Evolutionary conservation across 1,140 invertebrate genomes (phyloP), one percentile per base, ranked within the genome.

Genomic region (Dufourea novaeangliae): DNA sequence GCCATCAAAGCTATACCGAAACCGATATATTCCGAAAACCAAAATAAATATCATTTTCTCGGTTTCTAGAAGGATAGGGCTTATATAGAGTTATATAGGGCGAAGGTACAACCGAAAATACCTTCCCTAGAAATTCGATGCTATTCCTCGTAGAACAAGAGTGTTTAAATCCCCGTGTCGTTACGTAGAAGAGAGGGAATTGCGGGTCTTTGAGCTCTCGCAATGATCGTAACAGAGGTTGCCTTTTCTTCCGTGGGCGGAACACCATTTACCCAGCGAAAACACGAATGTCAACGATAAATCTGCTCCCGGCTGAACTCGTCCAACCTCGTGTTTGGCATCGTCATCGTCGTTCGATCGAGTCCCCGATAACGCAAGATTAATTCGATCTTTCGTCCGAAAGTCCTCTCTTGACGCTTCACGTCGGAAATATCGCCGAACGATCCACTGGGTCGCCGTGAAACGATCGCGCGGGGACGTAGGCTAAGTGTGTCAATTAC

Each of bases 321-420:
- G 20, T 27, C 41, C 63, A 83, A 78, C 68, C 80, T 78, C 39
- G 34, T 29, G 63, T 44, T 39, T 11, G 64, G 34, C 34, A 44
- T 11, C 39, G 37, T 14, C 71, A 20, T 32, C 50, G 32, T 22
- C 39, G 22, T 70, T 29, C 39, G 32, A 54, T 12, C 29, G 66
- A 29, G 29, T 80, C 52, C 70, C 68, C 72, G 79, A 79, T 79
- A 84, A 82, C 78, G n/a, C 56, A 46, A 57, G n/a, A 70, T 77
- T 83, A 83, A 85, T 81, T 81, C 50, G 46, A 79, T 74, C 27
- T n/a, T n/a, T 83, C 50, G 46, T 70, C 66, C 25, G 50, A 22
- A 74, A 27, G 41, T 54, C 22, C 10, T 27, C 29, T 20, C 5
- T 11, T 54, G 54, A 71, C 41, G 27, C 11, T 11, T 34, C 50